Evolutionary conservation across 2,888 invertebrate species (phyloP).

Genomic region (Diplazon laetatorius): DNA sequence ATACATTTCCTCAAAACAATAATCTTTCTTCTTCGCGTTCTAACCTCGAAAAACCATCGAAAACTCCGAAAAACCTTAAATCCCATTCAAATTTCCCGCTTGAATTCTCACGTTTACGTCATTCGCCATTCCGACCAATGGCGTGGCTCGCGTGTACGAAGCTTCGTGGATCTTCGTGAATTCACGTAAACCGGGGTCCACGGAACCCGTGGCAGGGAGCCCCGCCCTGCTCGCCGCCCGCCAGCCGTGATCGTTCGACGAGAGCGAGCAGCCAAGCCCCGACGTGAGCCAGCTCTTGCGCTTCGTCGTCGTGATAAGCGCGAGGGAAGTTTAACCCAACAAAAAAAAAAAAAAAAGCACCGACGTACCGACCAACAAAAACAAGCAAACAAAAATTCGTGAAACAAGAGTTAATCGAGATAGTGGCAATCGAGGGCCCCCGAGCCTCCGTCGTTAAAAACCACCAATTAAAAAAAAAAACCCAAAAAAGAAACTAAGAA

Average conservation of each 20-base stretch:
- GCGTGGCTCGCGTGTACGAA: slow-evolving; percentile 6
- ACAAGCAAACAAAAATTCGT: too few species aligned
- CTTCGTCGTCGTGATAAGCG: slow-evolving; percentile 60
- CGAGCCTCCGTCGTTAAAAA: background rate
- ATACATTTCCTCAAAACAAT: background rate
- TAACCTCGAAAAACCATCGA: background rate
- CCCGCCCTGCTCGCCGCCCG: slow-evolving; percentile 79
- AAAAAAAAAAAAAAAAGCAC: background rate
- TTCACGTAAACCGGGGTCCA: slow-evolving; percentile 74
- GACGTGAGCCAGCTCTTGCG: slow-evolving; percentile 60
- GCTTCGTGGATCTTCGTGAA: slow-evolving; percentile 58
- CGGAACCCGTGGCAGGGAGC: slow-evolving; percentile 77
- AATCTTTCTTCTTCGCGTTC: background rate
- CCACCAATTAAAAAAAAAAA: background rate
- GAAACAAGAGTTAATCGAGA: background rate
- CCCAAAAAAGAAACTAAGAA: slow-evolving; percentile 4
- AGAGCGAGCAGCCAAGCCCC: slow-evolving; percentile 45
- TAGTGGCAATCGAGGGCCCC: too few species aligned
- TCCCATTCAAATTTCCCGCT: slow-evolving; percentile 52
- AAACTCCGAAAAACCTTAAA: too few species aligned
- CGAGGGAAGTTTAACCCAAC: slow-evolving; percentile 45
- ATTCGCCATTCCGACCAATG: slow-evolving; percentile 9
- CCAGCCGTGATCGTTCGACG: slow-evolving; percentile 62
- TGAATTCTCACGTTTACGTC: background rate
- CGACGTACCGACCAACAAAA: too few species aligned